Conservation (phyloP, 1,140 invertebrate species). For the Aphaenogaster floridana region DNA sequence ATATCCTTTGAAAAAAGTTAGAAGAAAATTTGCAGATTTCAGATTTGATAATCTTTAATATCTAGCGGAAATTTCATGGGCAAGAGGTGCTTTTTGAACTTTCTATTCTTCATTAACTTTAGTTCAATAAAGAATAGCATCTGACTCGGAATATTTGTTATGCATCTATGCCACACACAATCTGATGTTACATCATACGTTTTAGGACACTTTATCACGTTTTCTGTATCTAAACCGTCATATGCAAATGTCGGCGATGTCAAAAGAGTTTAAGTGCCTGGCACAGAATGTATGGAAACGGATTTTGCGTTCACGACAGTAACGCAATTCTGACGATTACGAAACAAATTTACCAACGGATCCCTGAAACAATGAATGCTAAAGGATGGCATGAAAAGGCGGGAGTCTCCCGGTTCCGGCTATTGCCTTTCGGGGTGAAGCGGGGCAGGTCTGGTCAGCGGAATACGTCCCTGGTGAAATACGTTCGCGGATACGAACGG, state of each 20-base stretch:
- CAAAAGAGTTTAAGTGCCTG: constrained; percentile 6
- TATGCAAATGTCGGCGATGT: constrained; percentile 18
- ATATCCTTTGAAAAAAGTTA: not conserved
- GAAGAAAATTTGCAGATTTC: not conserved
- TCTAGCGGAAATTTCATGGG: not conserved
- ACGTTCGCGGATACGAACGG: constrained; percentile 80
- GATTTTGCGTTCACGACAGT: not conserved
- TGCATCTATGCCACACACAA: not conserved
- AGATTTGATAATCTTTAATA: not conserved
- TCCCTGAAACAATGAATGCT: constrained; percentile 69
- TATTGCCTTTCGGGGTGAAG: constrained; percentile 69
- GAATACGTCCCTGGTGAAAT: constrained; percentile 77
- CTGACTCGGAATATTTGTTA: not conserved
- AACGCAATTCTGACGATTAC: constrained; percentile 32
- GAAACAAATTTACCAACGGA: constrained; percentile 64
- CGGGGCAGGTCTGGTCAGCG: constrained; percentile 71
- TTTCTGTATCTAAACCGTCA: constrained; percentile 8
- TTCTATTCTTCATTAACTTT: constrained; percentile 1
- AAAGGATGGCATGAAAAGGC: constrained; percentile 66
- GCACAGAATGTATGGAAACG: not conserved
- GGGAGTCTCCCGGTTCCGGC: constrained; percentile 34
- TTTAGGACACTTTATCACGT: not conserved
- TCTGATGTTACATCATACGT: not conserved
- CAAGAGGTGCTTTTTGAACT: not conserved
- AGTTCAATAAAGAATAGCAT: not conserved